phyloP scores from a whole-genome alignment of 2,797 vertebrate species.

The Ceryle rudis region DNA sequence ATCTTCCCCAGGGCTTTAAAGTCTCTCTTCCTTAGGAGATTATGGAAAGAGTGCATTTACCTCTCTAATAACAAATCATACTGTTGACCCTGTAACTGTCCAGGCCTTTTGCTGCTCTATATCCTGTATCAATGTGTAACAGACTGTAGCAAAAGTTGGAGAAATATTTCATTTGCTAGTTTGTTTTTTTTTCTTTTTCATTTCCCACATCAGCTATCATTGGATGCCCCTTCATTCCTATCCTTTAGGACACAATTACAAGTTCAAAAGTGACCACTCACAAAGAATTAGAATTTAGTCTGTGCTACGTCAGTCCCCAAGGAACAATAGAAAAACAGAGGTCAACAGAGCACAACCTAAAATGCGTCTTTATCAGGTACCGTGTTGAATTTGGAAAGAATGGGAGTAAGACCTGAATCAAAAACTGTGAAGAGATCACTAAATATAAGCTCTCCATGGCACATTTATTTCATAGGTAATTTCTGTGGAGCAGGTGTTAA shows the following conservation, averaged over 20 bases:
- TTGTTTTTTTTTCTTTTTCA: not conserved
- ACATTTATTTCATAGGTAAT: not conserved
- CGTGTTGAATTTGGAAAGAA: not conserved
- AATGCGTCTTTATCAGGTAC: not conserved
- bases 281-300: not conserved
- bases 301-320: not conserved
- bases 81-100: not conserved
- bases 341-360: not conserved
- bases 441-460: not conserved
- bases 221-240: not conserved
- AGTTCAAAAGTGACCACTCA: not conserved
- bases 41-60: not conserved
- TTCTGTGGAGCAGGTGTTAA: not conserved
- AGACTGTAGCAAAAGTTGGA: not conserved
- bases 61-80: not conserved
- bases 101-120: not conserved
- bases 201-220: not conserved
- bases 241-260: not conserved
- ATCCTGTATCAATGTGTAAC: not conserved
- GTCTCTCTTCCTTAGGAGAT: not conserved
- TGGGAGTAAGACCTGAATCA: rapidly evolving
- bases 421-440: not conserved
- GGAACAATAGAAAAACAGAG: not conserved
- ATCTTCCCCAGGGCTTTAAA: no score
- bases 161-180: not conserved